phyloP scores from a whole-genome alignment of 2,797 vertebrate species.

The Hippoglossus hippoglossus region DNA sequence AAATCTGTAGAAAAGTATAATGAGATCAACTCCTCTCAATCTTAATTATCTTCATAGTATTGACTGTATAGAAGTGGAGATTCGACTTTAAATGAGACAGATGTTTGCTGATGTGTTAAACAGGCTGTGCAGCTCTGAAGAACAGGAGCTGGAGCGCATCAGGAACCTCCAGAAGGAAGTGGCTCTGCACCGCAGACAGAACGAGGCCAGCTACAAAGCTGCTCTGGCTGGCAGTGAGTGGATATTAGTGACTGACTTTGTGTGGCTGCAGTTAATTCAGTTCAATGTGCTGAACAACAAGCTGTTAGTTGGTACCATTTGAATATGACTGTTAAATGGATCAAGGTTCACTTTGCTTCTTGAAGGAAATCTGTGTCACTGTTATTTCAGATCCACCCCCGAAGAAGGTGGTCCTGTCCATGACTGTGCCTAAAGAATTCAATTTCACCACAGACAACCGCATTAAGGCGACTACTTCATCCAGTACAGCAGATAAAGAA shows the following conservation, averaged over 20 bases:
- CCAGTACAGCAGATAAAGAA: constrained; percentile 79
- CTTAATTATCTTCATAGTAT: no score
- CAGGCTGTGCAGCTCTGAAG: constrained; percentile 87
- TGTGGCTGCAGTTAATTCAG: not conserved
- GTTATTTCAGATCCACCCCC: constrained; percentile 64
- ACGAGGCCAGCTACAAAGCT: constrained; percentile 91
- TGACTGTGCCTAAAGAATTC: constrained; percentile 91
- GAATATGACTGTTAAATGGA: not conserved
- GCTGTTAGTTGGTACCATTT: not conserved
- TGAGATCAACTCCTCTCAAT: no score
- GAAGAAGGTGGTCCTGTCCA: constrained; percentile 82
- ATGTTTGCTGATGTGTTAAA: not conserved
- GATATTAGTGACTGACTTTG: not conserved
- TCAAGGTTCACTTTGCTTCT: not conserved
- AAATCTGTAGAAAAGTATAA: no score
- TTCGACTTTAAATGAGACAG: not conserved
- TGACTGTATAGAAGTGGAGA: not conserved
- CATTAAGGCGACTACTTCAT: constrained; percentile 74
- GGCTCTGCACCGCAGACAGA: constrained; percentile 88
- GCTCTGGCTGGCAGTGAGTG: constrained; percentile 91
- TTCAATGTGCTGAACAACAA: no score
- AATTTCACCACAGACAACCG: constrained; percentile 88
- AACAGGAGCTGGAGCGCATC: constrained; percentile 90
- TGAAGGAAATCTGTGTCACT: not conserved
- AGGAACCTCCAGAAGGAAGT: constrained; percentile 89